Base-by-base conservation (phyloP, 2,888 invertebrate species). In the Eurois occulta region DNA sequence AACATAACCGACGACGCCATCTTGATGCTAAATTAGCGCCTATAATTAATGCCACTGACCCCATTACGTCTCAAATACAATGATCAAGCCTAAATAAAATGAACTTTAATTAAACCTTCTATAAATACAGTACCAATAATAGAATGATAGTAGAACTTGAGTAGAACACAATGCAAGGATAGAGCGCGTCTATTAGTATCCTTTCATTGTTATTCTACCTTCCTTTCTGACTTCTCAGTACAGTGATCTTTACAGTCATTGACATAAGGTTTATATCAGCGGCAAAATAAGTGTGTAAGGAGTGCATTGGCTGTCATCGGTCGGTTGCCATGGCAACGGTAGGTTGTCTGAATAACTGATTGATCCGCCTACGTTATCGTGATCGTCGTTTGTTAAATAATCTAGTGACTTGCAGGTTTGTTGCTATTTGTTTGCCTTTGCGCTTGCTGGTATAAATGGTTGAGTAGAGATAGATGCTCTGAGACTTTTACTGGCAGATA, bases 281-380 rank as follows among this genome's bases (percentile, higher is more conserved):
- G 18, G 65, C 2, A 1, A 41, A 16, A 41, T 65, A 65, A 41
- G n/a, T 41, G 8, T 41, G 65, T 8, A 4, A 65, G 18, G 65
- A 65, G n/a, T 65, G 65, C 24, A 65, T 24, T 24, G 65, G 68
- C 74, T 83, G 83, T 83, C 79, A 79, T 83, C 78, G 77, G 66
- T 41, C 46, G 65, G 88, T 87, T 75, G 66, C 74, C 72, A 81
- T 84, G 75, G 73, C 67, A 52, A 81, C 84, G 66, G 67, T 67
- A 38, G 65, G 82, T 75, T 58, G 66, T 70, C 77, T 77, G 80
- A 84, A 86, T 88, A 86, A 81, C 72, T 80, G 81, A 87, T 87
- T 81, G 86, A 87, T 87, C 84, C 74, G 86, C 81, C 84, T 80
- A 86, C 76, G 80, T 62, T 76, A 77, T 76, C 77, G 71, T 72